Conservation (phyloP, 2,113 vertebrate genomes). For the Ciconia maguari region DNA sequence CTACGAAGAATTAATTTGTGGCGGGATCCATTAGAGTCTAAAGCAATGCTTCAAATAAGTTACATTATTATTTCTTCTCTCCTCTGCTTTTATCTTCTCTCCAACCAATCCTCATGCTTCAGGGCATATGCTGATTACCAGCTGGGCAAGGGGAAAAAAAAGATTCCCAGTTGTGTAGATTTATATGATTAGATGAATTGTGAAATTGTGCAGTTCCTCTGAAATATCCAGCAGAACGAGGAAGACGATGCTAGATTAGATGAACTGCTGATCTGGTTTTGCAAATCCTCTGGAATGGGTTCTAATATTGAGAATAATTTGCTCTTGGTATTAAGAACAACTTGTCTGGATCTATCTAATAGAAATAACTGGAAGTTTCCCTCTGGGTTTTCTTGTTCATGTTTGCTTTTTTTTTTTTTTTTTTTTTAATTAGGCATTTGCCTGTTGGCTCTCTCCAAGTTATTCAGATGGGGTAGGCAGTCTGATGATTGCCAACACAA, state of each 20-base stretch:
- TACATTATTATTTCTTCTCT: constrained; percentile 44
- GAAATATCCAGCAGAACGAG: constrained; percentile 33
- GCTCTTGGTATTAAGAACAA: neutral
- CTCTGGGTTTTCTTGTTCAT: neutral
- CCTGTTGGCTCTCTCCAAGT: neutral
- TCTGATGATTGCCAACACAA: neutral
- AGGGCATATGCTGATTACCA: constrained; percentile 65
- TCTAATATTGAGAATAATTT: constrained; percentile 2
- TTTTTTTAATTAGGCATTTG: neutral
- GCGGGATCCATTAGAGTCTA: constrained; percentile 44
- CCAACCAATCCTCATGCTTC: constrained; percentile 46
- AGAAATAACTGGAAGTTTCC: neutral
- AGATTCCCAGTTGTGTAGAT: constrained; percentile 40
- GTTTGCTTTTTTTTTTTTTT: too few relatives aligned
- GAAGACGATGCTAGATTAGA: constrained; percentile 4
- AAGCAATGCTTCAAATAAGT: constrained; percentile 55
- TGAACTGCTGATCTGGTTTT: constrained; percentile 19
- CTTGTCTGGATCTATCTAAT: neutral
- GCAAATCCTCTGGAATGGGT: constrained; percentile 7
- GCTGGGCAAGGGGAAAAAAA: constrained; percentile 17
- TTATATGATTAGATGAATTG: constrained; percentile 45
- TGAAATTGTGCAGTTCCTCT: constrained; percentile 36
- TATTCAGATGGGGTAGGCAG: neutral
- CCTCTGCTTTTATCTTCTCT: constrained; percentile 53
- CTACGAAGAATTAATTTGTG: constrained; percentile 19